Base-by-base conservation (phyloP, 2,888 invertebrate genomes). In the Pilophorus perplexus region DNA sequence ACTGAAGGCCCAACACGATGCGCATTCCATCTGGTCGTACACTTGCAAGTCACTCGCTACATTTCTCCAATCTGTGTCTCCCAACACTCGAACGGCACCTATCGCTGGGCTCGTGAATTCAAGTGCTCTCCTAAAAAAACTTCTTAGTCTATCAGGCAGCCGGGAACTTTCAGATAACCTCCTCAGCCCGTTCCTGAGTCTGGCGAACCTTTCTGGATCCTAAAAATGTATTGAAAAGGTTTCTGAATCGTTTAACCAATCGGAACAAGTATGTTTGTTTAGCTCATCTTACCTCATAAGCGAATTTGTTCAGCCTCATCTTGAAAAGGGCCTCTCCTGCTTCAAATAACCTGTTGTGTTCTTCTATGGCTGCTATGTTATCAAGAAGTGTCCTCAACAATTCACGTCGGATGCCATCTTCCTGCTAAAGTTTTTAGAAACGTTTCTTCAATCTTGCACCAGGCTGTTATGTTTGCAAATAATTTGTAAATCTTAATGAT, bases 271-370 rank as follows among this genome's bases (percentile, higher is more conserved):
- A n/a, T n/a, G 6, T 33, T 33, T 33, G 33, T 33, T 12, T 33
- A 6, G 12, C 33, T 33, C 33, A n/a, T 33, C 59, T 59, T 14
- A 80, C 82, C 87, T 93, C 82, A 79, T 94, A 93, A 20, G 88
- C 86, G 77, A 86, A 94, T 78, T 93, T 87, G 80, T 94, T 94
- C 74, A 89, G 77, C 60, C 80, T 83, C 71, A 92, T 77, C 75
- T 84, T 84, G 79, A 79, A 93, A 3, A 83, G 74, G 25, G 85
- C 84, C 59, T 81, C 76, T 0, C 89, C 90, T 73, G 80, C 75
- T 72, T 84, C 84, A 78, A 78, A 90, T 66, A 82, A 79, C 75
- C 86, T 84, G 81, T 94, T 94, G 78, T 94, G 93, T 75, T 86
- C 42, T 42, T 59, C 59, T 23, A 59, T 42, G 4, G 59, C 42